Evolutionary conservation across 2,888 invertebrate species (phyloP).

Genomic region (Deilephila porcellus): DNA sequence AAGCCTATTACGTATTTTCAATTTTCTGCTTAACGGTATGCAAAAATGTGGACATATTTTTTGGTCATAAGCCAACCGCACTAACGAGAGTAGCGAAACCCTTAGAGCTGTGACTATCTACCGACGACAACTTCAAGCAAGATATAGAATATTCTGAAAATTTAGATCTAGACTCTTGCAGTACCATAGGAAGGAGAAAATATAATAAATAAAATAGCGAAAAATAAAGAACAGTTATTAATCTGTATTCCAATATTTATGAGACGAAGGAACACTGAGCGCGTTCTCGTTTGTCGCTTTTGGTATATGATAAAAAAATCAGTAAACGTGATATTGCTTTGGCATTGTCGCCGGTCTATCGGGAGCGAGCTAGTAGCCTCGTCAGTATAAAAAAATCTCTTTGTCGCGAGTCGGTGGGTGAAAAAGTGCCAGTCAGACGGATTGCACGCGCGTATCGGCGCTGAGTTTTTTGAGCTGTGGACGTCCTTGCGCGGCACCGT

Average conservation of each 20-base stretch:
- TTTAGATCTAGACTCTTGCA: too few relatives aligned
- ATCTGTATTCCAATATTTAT: slow-evolving; percentile 5
- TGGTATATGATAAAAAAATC: not conserved
- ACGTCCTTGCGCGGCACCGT: slow-evolving; percentile 72
- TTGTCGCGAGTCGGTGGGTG: slow-evolving; percentile 46
- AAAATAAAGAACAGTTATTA: not conserved
- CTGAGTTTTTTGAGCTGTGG: slow-evolving; percentile 56
- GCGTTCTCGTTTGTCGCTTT: not conserved
- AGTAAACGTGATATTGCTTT: not conserved
- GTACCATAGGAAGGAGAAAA: not conserved
- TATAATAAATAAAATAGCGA: too few relatives aligned
- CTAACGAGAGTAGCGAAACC: slow-evolving; percentile 3
- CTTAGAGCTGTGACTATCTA: not conserved
- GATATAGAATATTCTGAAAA: not conserved
- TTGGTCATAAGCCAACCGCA: slow-evolving; percentile 5
- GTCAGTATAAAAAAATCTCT: slow-evolving; percentile 42
- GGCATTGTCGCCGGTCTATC: not conserved
- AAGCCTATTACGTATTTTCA: not conserved
- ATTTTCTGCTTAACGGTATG: slow-evolving; percentile 4
- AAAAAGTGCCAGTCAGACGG: slow-evolving; percentile 50
- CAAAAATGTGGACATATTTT: not conserved
- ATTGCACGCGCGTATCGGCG: slow-evolving; percentile 46
- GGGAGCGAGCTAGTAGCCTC: slow-evolving; percentile 33
- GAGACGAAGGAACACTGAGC: not conserved
- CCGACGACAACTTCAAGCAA: not conserved